A percentile compares a stretch with the other conserved stretches of the same genome.
These are phyloP conservation scores for Aphidius colemani DNA, from an alignment of 2,888 invertebrate species.

Conservation along the genomic window DNA sequence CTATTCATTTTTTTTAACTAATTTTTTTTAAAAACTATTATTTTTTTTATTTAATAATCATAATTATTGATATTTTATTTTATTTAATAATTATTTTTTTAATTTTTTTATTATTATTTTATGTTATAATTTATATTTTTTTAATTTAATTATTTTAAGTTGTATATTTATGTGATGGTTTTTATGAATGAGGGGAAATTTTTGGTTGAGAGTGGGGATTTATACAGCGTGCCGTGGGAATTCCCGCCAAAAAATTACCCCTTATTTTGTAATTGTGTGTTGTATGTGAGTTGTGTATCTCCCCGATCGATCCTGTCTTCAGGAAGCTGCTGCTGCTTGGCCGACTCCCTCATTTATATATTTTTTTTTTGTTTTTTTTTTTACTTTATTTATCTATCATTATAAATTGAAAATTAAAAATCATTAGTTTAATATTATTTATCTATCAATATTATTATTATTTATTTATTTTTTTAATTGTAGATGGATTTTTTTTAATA, in stretches of 20 bases:
- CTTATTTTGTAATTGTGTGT: neutral
- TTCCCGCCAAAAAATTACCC: constrained; percentile 36
- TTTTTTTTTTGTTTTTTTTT: neutral
- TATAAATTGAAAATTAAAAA: neutral
- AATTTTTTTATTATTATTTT: neutral
- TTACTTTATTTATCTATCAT: neutral
- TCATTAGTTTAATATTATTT: neutral
- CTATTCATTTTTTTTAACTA: neutral
- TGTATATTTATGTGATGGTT: neutral
- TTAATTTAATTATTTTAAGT: neutral
- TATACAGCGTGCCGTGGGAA: constrained; percentile 13
- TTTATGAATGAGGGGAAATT: neutral
- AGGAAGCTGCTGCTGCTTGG: constrained; percentile 13
- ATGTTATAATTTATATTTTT: neutral
- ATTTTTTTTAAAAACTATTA: neutral
- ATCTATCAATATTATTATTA: neutral
- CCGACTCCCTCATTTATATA: neutral
- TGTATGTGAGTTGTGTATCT: neutral
- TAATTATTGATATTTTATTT: neutral
- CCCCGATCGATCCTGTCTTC: constrained; percentile 23
- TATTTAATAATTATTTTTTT: neutral
- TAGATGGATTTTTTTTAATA: too few species aligned
- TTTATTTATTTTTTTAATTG: neutral
- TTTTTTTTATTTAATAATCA: neutral
- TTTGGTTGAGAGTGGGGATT: too few species aligned